These are phyloP conservation scores for Charadrius vociferus DNA, from an alignment of 2,113 vertebrate genomes.

Conservation along the genomic window DNA sequence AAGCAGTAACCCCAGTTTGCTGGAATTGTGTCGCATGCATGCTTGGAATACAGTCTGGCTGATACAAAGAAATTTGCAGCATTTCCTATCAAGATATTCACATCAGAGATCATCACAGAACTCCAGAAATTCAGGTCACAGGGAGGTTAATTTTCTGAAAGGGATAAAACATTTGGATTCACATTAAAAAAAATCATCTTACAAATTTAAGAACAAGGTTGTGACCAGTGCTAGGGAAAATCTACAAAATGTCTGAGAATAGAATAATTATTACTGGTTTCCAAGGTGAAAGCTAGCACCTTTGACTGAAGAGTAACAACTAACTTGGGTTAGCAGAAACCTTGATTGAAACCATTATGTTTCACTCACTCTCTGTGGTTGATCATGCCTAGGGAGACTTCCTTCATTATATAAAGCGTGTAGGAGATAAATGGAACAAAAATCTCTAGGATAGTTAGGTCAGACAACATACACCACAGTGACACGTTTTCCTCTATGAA, in stretches of 20 bases:
- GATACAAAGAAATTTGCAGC: neutral
- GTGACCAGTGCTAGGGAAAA: slow-evolving; percentile 22
- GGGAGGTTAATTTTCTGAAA: neutral
- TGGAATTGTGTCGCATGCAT: neutral
- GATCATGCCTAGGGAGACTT: slow-evolving; percentile 55
- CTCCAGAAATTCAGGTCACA: slow-evolving; percentile 30
- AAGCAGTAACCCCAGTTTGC: neutral
- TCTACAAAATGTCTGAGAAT: neutral
- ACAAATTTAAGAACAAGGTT: neutral
- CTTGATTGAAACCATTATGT: slow-evolving; percentile 56
- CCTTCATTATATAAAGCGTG: slow-evolving; percentile 52
- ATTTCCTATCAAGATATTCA: neutral
- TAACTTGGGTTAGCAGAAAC: slow-evolving; percentile 35
- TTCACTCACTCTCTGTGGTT: slow-evolving; percentile 45
- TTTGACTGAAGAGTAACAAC: slow-evolving; percentile 41
- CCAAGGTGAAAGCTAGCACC: slow-evolving; percentile 6
- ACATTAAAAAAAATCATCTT: neutral
- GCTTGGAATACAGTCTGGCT: slow-evolving; percentile 20
- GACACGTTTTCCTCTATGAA: slow-evolving; percentile 51
- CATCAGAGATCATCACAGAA: neutral
- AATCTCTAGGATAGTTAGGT: slow-evolving; percentile 61
- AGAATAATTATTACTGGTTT: slow-evolving; percentile 14
- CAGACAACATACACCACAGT: neutral
- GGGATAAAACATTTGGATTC: neutral
- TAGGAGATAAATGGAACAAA: slow-evolving; percentile 64